phyloP scores from a whole-genome alignment of 2,113 vertebrate species.

The Corythornis madagascariensis region DNA sequence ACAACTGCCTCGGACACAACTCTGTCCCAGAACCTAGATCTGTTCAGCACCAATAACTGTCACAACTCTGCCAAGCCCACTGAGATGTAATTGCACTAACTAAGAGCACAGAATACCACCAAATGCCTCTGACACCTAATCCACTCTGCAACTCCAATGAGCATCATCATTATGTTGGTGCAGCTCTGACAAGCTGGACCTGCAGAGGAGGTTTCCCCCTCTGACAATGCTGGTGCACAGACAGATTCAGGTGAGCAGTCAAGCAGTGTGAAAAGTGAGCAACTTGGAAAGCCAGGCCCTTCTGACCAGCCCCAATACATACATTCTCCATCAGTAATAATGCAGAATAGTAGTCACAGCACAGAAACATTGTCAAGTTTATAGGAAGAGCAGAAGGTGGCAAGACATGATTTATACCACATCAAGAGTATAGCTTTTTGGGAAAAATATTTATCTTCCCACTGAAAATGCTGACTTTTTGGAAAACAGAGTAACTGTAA shows the following conservation, averaged over 20 bases:
- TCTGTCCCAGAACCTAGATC: background rate
- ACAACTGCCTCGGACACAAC: background rate
- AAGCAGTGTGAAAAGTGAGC: background rate
- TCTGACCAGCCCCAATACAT: background rate
- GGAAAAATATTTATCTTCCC: background rate
- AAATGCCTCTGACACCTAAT: background rate
- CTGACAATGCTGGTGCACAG: fast-evolving
- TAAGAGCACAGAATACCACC: background rate
- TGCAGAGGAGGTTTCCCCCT: background rate
- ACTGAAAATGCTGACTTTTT: background rate
- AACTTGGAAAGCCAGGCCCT: background rate
- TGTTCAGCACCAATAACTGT: background rate
- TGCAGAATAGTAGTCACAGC: background rate
- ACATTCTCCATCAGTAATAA: fast-evolving
- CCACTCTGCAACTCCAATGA: fast-evolving
- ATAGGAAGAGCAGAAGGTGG: background rate
- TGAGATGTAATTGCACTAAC: background rate
- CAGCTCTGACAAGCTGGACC: background rate
- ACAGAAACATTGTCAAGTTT: fast-evolving
- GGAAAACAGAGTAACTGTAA: background rate
- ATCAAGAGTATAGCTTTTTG: background rate
- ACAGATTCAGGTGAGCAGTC: background rate
- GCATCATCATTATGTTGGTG: fast-evolving
- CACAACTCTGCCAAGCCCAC: background rate
- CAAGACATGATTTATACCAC: background rate